Percentiles rank a stretch among this genome's conserved stretches.
These are phyloP conservation scores for Plagodis dolabraria DNA, from an alignment of 2,888 invertebrate species.

Conservation along the genomic window DNA sequence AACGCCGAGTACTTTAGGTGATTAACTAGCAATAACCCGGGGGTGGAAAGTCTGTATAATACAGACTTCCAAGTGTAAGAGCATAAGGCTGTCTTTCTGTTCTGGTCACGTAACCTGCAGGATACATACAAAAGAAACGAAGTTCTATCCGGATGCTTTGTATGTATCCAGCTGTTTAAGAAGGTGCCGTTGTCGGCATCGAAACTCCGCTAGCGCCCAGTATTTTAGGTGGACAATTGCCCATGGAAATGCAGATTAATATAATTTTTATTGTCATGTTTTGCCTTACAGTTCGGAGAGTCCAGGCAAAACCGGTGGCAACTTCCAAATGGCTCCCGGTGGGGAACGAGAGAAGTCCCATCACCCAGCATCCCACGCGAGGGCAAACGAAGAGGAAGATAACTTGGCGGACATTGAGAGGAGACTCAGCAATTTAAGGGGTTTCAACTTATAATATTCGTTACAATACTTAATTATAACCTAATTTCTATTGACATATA, in stretches of 20 bases:
- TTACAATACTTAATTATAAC: neutral
- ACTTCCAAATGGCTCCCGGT: conserved; percentile 75
- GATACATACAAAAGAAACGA: conserved; percentile 49
- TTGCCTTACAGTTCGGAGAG: conserved; percentile 55
- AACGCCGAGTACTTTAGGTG: too few relatives aligned
- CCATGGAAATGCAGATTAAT: too few relatives aligned
- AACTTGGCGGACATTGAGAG: conserved; percentile 57
- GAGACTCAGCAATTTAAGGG: conserved; percentile 62
- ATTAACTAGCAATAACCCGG: too few relatives aligned
- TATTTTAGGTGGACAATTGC: conserved; percentile 68
- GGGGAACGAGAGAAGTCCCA: conserved; percentile 56
- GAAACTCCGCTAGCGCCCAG: conserved; percentile 59
- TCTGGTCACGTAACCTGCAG: conserved; percentile 66
- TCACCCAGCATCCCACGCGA: conserved; percentile 2
- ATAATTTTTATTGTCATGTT: neutral
- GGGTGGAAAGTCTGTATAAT: conserved; percentile 61
- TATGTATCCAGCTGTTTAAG: too few relatives aligned
- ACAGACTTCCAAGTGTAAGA: conserved; percentile 69
- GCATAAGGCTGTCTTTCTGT: conserved; percentile 63
- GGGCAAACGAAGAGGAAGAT: conserved; percentile 36
- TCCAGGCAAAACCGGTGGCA: conserved; percentile 55
- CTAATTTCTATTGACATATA: neutral
- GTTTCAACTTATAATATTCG: conserved; percentile 61
- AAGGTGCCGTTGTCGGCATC: too few relatives aligned
- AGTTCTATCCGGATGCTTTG: too few relatives aligned